A percentile compares a stretch with the other conserved stretches of the same genome.
Evolutionary conservation across 2,888 invertebrate genomes (phyloP).

Genomic region (Nemapogon koenigi): DNA sequence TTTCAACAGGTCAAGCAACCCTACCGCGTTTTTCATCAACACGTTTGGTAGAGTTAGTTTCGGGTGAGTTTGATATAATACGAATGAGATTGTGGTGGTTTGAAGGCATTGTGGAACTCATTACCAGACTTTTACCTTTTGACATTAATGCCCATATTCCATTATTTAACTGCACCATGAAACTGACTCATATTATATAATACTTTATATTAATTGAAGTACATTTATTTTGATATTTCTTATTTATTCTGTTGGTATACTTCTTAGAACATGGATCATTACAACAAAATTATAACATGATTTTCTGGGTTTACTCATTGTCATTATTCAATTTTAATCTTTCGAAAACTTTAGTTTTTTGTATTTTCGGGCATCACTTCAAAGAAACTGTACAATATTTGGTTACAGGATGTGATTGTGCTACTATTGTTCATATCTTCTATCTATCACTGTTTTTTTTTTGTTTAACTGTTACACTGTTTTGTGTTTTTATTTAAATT

Average conservation of each 20-base stretch:
- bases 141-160: conserved; percentile 43
- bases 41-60: conserved; percentile 73
- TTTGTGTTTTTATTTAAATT: too few relatives aligned
- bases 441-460: too few relatives aligned
- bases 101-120: conserved; percentile 60
- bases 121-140: conserved; percentile 34
- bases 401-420: too few relatives aligned
- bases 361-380: too few relatives aligned
- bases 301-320: too few relatives aligned
- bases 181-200: conserved; percentile 43
- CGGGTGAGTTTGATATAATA: conserved; percentile 72
- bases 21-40: conserved; percentile 75
- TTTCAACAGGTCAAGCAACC: conserved; percentile 75
- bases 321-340: too few relatives aligned
- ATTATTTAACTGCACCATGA: conserved; percentile 60
- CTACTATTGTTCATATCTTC: too few relatives aligned
- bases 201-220: too few relatives aligned
- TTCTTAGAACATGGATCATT: background rate
- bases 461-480: too few relatives aligned
- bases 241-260: background rate
- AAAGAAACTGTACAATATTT: too few relatives aligned
- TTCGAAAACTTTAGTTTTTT: too few relatives aligned
- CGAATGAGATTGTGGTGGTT: conserved; percentile 58
- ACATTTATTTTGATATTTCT: background rate
- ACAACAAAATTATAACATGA: too few relatives aligned